Conservation (phyloP, 2,113 vertebrate species). For the Megatriorchis doriae region DNA sequence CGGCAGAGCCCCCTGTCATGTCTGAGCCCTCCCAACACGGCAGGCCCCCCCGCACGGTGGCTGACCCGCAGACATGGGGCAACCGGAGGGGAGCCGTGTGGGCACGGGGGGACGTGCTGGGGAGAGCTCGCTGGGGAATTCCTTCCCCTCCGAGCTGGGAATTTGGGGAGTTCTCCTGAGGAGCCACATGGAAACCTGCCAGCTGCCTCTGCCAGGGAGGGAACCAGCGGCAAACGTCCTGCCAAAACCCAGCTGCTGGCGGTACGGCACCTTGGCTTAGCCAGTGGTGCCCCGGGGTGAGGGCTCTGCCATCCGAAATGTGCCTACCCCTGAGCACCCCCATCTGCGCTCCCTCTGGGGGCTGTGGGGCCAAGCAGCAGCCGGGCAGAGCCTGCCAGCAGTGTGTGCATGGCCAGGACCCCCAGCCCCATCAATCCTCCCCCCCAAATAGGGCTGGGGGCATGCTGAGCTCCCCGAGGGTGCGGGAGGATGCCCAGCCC, state of each 20-base stretch:
- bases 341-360: background rate
- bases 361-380: background rate
- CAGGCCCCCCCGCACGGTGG: background rate
- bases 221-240: background rate
- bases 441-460: background rate
- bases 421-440: background rate
- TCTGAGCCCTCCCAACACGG: background rate
- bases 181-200: background rate
- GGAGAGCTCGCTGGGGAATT: background rate
- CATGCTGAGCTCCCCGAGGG: background rate
- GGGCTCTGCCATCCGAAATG: background rate
- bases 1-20: too few species aligned
- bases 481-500: rapidly evolving
- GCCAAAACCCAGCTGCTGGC: too few species aligned
- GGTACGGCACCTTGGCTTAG: background rate
- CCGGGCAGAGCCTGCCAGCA: background rate
- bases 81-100: background rate
- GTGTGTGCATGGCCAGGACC: background rate
- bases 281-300: background rate
- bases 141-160: background rate
- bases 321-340: background rate
- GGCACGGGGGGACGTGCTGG: too few species aligned
- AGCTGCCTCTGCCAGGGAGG: too few species aligned
- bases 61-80: background rate
- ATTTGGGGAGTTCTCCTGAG: background rate